These are phyloP conservation scores for Patella ulyssiponensis DNA, from an alignment of 2,888 invertebrate species.

Conservation along the genomic window DNA sequence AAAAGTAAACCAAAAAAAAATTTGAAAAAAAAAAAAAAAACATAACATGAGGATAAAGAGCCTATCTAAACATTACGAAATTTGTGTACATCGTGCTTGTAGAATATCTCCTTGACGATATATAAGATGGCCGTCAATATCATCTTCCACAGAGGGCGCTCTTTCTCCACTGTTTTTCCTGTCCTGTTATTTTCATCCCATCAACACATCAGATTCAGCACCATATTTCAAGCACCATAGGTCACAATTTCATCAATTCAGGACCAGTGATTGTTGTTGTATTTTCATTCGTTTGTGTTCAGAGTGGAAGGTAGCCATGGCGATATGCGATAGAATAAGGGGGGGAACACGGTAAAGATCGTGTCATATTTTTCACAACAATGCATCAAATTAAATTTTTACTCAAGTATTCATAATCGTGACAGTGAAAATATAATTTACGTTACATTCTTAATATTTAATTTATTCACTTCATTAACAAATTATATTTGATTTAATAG, in stretches of 20 bases:
- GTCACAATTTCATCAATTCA: not conserved
- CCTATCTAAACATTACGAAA: slow-evolving; percentile 49
- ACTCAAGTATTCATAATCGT: too few relatives aligned
- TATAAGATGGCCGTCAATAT: slow-evolving; percentile 99
- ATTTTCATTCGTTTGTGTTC: not conserved
- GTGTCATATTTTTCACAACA: slow-evolving; percentile 37
- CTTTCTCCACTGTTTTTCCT: slow-evolving; percentile 43
- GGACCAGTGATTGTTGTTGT: slow-evolving; percentile 2
- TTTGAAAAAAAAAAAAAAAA: slow-evolving; percentile 12
- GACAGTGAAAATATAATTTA: too few relatives aligned
- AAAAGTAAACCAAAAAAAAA: slow-evolving; percentile 24
- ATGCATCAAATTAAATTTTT: too few relatives aligned
- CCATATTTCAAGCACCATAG: not conserved
- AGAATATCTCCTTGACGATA: slow-evolving; percentile 99
- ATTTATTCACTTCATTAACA: too few relatives aligned
- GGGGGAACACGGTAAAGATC: slow-evolving; percentile 60
- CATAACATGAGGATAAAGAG: not conserved
- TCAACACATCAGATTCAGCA: slow-evolving; percentile 24
- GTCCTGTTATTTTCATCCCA: slow-evolving; percentile 40
- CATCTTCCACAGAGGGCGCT: slow-evolving; percentile 93
- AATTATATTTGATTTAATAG: too few relatives aligned
- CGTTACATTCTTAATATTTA: too few relatives aligned
- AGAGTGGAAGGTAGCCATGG: slow-evolving; percentile 32
- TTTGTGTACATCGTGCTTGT: slow-evolving; percentile 90
- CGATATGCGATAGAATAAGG: slow-evolving; percentile 58